Conservation (phyloP, 2,888 invertebrate genomes). For the Xylocampa areola region DNA sequence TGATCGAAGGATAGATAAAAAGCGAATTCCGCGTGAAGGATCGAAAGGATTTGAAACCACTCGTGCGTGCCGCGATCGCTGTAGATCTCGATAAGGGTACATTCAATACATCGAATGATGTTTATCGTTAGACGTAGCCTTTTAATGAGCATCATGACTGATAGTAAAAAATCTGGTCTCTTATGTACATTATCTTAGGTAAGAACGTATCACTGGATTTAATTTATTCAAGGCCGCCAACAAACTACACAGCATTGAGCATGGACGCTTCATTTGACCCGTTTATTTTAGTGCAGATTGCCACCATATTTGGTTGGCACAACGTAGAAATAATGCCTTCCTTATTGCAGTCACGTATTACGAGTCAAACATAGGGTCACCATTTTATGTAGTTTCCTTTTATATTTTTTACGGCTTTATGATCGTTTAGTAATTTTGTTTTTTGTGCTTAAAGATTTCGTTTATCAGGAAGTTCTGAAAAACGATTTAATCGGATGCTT, state of each 20-base stretch:
- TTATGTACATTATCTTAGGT: conserved; percentile 29
- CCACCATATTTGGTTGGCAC: conserved; percentile 57
- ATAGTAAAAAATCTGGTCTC: conserved; percentile 49
- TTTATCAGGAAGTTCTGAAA: conserved; percentile 32
- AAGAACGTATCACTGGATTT: conserved; percentile 52
- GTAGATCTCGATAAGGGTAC: conserved; percentile 71
- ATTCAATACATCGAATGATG: conserved; percentile 67
- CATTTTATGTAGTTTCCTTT: conserved; percentile 56
- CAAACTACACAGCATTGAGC: conserved; percentile 54
- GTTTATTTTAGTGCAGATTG: conserved; percentile 60
- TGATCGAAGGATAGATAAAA: conserved; percentile 77
- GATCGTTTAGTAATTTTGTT: conserved; percentile 38
- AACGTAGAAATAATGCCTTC: conserved; percentile 57
- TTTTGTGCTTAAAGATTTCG: conserved; percentile 23
- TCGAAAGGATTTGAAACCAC: conserved; percentile 70
- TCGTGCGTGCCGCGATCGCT: conserved; percentile 66
- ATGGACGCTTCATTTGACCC: conserved; percentile 63
- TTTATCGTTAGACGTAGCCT: conserved; percentile 62
- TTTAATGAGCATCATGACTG: conserved; percentile 55
- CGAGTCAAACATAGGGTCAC: conserved; percentile 60
- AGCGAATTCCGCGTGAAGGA: conserved; percentile 69
- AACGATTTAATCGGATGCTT: conserved; percentile 31
- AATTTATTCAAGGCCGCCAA: conserved; percentile 55
- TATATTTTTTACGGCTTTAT: conserved; percentile 30
- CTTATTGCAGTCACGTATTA: conserved; percentile 66